Conservation (phyloP, 2,113 vertebrate species). For the Apodemus sylvaticus region DNA sequence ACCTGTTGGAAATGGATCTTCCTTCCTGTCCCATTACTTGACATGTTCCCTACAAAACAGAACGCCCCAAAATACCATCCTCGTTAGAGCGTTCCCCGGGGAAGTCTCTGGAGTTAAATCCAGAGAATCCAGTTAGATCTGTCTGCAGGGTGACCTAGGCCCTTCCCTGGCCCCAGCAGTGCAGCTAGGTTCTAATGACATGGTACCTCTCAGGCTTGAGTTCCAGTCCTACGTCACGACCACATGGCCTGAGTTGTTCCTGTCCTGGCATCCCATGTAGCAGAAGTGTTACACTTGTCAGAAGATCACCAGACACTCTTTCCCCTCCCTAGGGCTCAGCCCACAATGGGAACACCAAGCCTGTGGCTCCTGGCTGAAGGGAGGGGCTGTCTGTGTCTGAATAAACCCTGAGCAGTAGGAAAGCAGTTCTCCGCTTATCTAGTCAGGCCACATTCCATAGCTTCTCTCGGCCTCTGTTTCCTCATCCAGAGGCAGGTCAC, state of each 20-base stretch:
- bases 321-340: background rate
- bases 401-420: background rate
- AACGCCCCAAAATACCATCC: background rate
- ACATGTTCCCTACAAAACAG: background rate
- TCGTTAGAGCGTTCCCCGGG: too few relatives aligned
- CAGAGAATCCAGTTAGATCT: too few relatives aligned
- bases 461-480: background rate
- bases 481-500: background rate
- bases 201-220: background rate
- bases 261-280: background rate
- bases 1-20: background rate
- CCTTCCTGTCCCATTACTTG: background rate
- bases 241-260: rapidly evolving
- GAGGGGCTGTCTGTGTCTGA: background rate
- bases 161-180: background rate
- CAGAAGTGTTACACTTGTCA: background rate
- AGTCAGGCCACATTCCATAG: background rate
- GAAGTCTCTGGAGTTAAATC: background rate
- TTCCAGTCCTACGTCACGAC: background rate
- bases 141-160: background rate
- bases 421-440: background rate
- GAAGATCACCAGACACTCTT: background rate
- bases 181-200: background rate
- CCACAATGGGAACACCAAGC: background rate
- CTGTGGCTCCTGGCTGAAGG: background rate